Conservation (phyloP, 1,140 invertebrate genomes). For the Bathynomus jamesi region DNA sequence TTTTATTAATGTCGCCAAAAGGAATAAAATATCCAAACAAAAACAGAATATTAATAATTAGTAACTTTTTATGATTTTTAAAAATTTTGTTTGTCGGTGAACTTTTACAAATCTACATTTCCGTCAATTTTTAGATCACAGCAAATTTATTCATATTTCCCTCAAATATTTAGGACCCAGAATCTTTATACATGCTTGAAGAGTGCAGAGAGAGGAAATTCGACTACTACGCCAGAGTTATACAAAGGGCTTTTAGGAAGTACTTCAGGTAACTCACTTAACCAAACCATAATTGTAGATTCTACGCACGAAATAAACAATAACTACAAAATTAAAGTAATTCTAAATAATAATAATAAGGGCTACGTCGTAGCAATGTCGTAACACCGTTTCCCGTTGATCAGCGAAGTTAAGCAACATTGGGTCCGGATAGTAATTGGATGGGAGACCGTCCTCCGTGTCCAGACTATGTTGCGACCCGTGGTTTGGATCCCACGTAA, state of each 20-base stretch:
- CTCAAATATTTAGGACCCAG: slow-evolving; percentile 20
- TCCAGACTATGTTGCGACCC: no score
- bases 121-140: slow-evolving; percentile 1
- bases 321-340: no score
- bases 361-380: no score
- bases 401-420: no score
- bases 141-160: neutral
- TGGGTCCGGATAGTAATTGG: no score
- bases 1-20: no score
- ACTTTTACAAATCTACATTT: neutral
- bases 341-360: no score
- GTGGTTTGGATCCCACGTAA: no score
- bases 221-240: slow-evolving; percentile 59
- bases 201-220: slow-evolving; percentile 63
- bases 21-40: no score
- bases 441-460: no score
- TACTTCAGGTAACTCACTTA: slow-evolving; percentile 51
- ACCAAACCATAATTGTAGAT: neutral
- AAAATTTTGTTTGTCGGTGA: neutral
- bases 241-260: slow-evolving; percentile 64
- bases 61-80: neutral
- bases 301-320: neutral
- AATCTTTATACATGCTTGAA: slow-evolving; percentile 60
- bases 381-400: no score
- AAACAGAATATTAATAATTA: neutral